A percentile compares a stretch with the other conserved stretches of the same genome.
These are phyloP conservation scores for Lymantria dispar DNA, from an alignment of 2,888 invertebrate genomes.

Conservation along the genomic window DNA sequence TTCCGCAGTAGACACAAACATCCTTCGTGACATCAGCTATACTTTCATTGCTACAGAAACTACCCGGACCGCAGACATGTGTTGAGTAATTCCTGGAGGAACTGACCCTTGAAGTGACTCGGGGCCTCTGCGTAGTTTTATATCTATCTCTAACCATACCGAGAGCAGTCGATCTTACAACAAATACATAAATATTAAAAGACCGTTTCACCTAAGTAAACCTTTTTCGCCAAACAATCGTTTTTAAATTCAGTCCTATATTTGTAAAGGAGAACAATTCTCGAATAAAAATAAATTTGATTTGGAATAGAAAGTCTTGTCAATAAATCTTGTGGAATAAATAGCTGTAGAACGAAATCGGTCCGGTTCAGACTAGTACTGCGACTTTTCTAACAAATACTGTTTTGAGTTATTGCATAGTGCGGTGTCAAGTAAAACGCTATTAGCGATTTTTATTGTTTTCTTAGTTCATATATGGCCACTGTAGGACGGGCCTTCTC, in stretches of 20 bases:
- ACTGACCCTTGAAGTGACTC: too few relatives aligned
- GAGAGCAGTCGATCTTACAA: too few relatives aligned
- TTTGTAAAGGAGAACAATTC: neutral
- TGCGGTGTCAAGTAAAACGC: slow-evolving; percentile 2
- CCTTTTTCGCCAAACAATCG: neutral
- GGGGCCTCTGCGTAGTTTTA: too few relatives aligned
- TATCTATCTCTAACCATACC: too few relatives aligned
- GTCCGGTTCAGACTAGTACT: slow-evolving; percentile 20
- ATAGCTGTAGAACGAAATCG: slow-evolving; percentile 27
- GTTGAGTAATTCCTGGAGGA: too few relatives aligned
- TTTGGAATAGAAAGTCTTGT: slow-evolving; percentile 2
- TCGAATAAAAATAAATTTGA: neutral
- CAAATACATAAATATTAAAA: too few relatives aligned
- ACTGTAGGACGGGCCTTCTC: too few relatives aligned
- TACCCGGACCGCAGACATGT: too few relatives aligned
- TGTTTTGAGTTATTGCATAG: slow-evolving; percentile 28
- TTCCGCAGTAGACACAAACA: too few relatives aligned
- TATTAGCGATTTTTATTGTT: slow-evolving; percentile 1
- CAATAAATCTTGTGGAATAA: slow-evolving; percentile 33
- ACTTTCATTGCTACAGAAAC: too few relatives aligned
- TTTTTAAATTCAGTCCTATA: neutral
- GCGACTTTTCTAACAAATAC: slow-evolving; percentile 36
- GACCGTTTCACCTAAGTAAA: neutral
- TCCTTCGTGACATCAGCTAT: too few relatives aligned
- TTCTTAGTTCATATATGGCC: too few relatives aligned